A percentile compares a stretch with the other conserved stretches of the same genome.
Evolutionary conservation across 1,140 invertebrate genomes (phyloP).

Genomic region (Tetramorium parvispinum): DNA sequence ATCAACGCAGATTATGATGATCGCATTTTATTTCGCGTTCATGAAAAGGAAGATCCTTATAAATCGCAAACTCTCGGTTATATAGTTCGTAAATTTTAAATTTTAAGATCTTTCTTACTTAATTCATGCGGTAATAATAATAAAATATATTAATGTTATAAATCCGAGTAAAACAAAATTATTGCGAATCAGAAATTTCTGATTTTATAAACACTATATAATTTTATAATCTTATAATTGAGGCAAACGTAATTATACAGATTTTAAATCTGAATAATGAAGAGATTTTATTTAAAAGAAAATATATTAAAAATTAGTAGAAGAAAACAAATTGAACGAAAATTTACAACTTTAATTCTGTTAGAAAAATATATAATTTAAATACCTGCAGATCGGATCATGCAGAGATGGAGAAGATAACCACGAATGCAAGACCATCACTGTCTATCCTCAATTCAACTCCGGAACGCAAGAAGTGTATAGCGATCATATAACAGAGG

Average conservation of each 20-base stretch:
- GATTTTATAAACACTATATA: neutral
- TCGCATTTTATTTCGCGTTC: constrained; percentile 80
- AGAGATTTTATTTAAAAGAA: neutral
- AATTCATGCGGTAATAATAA: neutral
- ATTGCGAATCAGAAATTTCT: neutral
- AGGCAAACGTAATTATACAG: neutral
- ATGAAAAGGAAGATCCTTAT: constrained; percentile 68
- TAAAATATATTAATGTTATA: neutral
- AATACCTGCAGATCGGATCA: constrained; percentile 49
- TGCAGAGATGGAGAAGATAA: constrained; percentile 60
- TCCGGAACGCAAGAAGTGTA: constrained; percentile 77
- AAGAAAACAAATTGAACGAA: neutral
- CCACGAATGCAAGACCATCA: constrained; percentile 77
- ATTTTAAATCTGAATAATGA: neutral
- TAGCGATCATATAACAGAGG: constrained; percentile 76
- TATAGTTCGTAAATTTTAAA: constrained; percentile 62
- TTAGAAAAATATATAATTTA: neutral
- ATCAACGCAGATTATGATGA: constrained; percentile 78
- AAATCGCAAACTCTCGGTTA: constrained; percentile 75
- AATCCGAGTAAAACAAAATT: neutral
- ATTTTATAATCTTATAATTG: neutral
- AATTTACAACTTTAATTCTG: neutral
- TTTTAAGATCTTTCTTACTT: neutral
- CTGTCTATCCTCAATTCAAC: constrained; percentile 75
- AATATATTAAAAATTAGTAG: neutral